These are phyloP conservation scores for Ceratosolen fusciceps DNA, from an alignment of 1,140 invertebrate genomes.

Conservation along the genomic window DNA sequence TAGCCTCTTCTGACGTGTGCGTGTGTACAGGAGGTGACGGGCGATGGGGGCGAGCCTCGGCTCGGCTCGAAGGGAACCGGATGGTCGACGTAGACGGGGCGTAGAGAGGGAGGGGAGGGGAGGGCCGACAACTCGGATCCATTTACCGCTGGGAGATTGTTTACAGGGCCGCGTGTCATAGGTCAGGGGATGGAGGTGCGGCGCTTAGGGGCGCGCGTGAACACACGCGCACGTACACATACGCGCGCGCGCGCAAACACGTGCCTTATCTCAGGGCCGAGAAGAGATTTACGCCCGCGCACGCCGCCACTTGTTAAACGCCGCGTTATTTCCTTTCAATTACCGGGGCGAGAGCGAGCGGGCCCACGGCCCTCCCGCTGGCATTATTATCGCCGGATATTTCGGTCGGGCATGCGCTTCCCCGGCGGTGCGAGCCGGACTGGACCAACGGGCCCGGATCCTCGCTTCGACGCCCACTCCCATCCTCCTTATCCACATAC, in stretches of 20 bases:
- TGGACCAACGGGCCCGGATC: no score
- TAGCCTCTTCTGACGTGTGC: background rate
- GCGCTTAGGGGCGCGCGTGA: background rate
- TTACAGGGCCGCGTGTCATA: conserved; percentile 39
- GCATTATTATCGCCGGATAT: conserved; percentile 41
- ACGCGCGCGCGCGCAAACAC: no score
- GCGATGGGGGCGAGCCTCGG: no score
- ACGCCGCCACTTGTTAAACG: conserved; percentile 35
- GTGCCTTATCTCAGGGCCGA: background rate
- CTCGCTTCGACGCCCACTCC: background rate
- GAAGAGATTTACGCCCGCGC: conserved; percentile 27
- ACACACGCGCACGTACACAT: no score
- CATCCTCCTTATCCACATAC: no score
- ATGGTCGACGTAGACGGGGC: no score
- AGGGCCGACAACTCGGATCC: background rate
- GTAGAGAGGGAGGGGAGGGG: no score
- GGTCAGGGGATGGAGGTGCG: conserved; percentile 17
- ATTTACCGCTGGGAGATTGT: conserved; percentile 34
- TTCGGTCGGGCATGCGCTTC: conserved; percentile 24
- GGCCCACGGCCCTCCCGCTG: conserved; percentile 21
- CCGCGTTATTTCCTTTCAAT: conserved; percentile 48
- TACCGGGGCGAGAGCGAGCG: conserved; percentile 24
- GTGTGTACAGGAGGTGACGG: background rate
- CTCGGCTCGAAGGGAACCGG: no score
- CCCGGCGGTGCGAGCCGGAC: no score